Evolutionary conservation across 92 coral and sea anemone genomes (phyloP).

Genomic region (Palythoa caribaeorum): DNA sequence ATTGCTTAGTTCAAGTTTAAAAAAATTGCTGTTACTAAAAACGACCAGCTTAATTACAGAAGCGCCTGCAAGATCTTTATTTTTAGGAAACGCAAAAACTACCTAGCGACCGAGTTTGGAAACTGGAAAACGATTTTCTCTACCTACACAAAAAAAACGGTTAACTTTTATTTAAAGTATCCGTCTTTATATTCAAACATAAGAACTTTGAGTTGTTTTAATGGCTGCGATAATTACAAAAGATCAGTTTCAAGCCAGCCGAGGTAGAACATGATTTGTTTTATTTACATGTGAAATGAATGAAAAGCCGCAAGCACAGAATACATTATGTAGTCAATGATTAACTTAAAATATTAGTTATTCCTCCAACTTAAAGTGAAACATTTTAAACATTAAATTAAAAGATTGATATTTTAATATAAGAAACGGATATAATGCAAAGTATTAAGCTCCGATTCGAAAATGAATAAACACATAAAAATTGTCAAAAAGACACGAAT

Average conservation of each 20-base stretch:
- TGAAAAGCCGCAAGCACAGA: background rate
- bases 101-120: background rate
- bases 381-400: background rate
- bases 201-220: background rate
- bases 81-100: background rate
- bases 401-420: background rate
- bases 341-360: constrained; percentile 18
- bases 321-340: constrained; percentile 1
- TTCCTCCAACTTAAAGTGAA: background rate
- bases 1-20: background rate
- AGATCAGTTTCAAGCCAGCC: constrained; percentile 11
- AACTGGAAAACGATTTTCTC: background rate
- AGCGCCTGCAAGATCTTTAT: background rate
- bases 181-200: background rate
- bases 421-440: background rate
- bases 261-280: background rate
- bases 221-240: constrained; percentile 10
- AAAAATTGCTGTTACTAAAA: background rate
- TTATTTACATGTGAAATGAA: constrained; percentile 1
- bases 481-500: background rate
- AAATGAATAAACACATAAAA: background rate
- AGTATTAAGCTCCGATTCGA: background rate
- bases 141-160: background rate
- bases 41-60: background rate
- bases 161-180: background rate